Evolutionary conservation across 2,888 invertebrate genomes (phyloP), one percentile per base, ranked within the genome.

Genomic region (Galeopsomyia nigrocyanea): DNA sequence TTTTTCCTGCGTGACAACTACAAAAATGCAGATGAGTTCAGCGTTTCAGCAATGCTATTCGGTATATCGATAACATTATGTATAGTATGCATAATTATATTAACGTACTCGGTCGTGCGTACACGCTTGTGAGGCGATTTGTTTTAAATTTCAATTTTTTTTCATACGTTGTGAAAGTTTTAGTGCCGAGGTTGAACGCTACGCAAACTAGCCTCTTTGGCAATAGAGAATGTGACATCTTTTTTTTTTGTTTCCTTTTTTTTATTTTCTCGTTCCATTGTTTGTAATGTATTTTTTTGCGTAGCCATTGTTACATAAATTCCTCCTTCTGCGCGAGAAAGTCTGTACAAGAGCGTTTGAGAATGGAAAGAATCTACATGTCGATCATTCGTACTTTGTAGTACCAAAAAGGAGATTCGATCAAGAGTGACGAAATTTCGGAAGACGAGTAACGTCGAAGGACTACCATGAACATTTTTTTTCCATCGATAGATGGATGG

Each of bases 1-100:
- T 67, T 63, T 57, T 22, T 55, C 10, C 56, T 61, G 22, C 57
- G 19, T n/a, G 39, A 47, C 50, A 68, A 70, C 75, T 77, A 79
- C 77, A 78, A 78, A 79, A 80, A 80, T 79, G 78, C 77, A 79
- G 77, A 80, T 79, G 79, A 78, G 77, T 78, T 63, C 74, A 67
- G 76, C 76, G 77, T 78, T 79, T 78, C 77, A 78, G 76, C 78
- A 78, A 78, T 80, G 78, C 76, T 77, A 74, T 71, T 66, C 63
- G 68, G 68, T 75, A 75, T 71, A 71, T 76, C 64, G 69, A 72
- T 77, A 74, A 76, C 71, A 72, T 66, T 75, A 68, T 75, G 60
- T 78, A 71, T 71, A 75, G 72, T 76, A 75, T 74, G 65, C 73
- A 71, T 73, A 73, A 73, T 75, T 76, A 75, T 76, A 74, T 68